Percentiles rank a stretch among this genome's conserved stretches.
Conservation (phyloP, 2,113 vertebrate genomes). For the Muntiacus muntjak region DNA sequence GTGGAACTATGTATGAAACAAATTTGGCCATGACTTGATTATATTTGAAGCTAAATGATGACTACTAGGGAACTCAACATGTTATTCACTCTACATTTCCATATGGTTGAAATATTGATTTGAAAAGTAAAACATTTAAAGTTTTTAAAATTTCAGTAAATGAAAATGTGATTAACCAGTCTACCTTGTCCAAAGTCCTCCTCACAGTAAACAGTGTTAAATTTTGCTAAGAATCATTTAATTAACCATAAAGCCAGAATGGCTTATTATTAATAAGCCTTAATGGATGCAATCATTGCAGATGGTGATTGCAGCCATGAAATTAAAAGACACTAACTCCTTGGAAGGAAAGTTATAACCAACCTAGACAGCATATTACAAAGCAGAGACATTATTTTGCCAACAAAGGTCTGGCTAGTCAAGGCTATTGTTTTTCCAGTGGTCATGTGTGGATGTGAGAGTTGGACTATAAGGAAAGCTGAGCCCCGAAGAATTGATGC, state of each 20-base stretch:
- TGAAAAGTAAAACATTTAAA: neutral
- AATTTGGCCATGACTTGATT: neutral
- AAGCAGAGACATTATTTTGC: too few species aligned
- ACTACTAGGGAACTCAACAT: neutral
- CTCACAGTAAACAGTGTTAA: neutral
- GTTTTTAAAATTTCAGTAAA: neutral
- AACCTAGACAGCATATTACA: too few species aligned
- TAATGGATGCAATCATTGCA: neutral
- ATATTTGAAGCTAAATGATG: neutral
- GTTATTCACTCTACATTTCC: neutral
- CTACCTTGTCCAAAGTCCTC: neutral
- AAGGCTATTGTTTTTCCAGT: too few species aligned
- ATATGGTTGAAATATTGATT: neutral
- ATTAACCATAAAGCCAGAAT: neutral
- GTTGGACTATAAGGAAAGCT: too few species aligned
- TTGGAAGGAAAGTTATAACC: too few species aligned
- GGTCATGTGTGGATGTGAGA: too few species aligned
- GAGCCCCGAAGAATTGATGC: too few species aligned
- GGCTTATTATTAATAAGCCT: conserved; percentile 1
- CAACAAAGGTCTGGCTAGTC: too few species aligned
- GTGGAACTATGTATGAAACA: neutral
- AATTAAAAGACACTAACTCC: too few species aligned
- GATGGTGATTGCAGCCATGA: too few species aligned
- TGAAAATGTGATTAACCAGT: neutral
- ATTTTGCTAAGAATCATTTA: conserved; percentile 14